Evolutionary conservation across 2,797 vertebrate species (phyloP).

Genomic region (Fistularia commersonii): DNA sequence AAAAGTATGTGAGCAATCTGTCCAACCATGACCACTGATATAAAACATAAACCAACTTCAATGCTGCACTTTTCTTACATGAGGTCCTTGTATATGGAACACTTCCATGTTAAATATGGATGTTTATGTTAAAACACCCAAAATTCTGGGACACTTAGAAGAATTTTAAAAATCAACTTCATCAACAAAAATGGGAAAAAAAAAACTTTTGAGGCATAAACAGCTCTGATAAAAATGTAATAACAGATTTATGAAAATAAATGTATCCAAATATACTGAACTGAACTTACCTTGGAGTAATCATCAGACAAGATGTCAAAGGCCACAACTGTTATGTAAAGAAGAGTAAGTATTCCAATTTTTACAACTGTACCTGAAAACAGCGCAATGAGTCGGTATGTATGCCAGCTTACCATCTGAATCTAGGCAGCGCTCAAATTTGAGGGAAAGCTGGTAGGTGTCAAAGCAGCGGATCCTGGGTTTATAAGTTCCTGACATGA

Average conservation of each 20-base stretch:
- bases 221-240: too few relatives aligned
- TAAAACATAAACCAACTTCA: too few relatives aligned
- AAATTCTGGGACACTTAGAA: too few relatives aligned
- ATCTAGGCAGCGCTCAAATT: slow-evolving; percentile 96
- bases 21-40: too few relatives aligned
- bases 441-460: slow-evolving; percentile 93
- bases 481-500: slow-evolving; percentile 90
- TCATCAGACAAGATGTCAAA: slow-evolving; percentile 97
- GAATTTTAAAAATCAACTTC: neutral
- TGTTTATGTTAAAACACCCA: neutral
- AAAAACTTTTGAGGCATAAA: too few relatives aligned
- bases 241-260: neutral
- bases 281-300: slow-evolving; percentile 90
- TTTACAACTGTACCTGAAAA: neutral
- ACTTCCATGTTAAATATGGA: too few relatives aligned
- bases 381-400: neutral
- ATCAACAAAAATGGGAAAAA: neutral
- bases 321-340: slow-evolving; percentile 80
- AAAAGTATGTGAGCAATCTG: too few relatives aligned
- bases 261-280: neutral
- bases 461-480: slow-evolving; percentile 94
- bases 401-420: slow-evolving; percentile 79
- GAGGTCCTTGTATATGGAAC: too few relatives aligned
- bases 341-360: slow-evolving; percentile 20
- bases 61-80: too few relatives aligned